Conservation (phyloP, 1,140 invertebrate species). For the Melanaphis sacchari region DNA sequence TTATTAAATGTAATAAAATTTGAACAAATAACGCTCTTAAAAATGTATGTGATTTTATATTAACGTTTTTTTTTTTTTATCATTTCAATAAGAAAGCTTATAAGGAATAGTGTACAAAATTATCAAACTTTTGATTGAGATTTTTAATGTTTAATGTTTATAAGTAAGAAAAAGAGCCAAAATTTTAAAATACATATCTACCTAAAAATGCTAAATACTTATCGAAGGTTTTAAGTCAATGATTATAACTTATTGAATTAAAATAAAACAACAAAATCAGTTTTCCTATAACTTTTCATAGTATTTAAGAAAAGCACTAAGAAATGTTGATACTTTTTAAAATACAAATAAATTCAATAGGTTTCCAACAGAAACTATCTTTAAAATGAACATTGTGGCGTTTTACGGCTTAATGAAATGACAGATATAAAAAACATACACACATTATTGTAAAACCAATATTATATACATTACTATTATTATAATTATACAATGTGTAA, state of each 20-base stretch:
- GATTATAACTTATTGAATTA: no score
- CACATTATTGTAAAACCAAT: neutral
- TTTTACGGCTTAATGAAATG: neutral
- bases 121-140: neutral
- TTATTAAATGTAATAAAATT: no score
- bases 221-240: no score
- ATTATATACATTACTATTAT: no score
- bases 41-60: no score
- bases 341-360: neutral
- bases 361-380: neutral
- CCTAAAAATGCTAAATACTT: no score
- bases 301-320: neutral
- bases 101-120: neutral
- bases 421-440: neutral
- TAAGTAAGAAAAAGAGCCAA: no score
- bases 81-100: neutral
- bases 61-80: neutral
- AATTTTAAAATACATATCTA: no score
- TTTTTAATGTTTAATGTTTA: no score
- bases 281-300: neutral
- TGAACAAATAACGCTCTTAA: no score
- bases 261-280: no score
- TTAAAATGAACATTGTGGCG: neutral
- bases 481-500: neutral
- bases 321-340: neutral